A percentile compares a stretch with the other conserved stretches of the same genome.
Evolutionary conservation across 1,140 invertebrate species (phyloP).

Genomic region (Globodera ellingtonae): DNA sequence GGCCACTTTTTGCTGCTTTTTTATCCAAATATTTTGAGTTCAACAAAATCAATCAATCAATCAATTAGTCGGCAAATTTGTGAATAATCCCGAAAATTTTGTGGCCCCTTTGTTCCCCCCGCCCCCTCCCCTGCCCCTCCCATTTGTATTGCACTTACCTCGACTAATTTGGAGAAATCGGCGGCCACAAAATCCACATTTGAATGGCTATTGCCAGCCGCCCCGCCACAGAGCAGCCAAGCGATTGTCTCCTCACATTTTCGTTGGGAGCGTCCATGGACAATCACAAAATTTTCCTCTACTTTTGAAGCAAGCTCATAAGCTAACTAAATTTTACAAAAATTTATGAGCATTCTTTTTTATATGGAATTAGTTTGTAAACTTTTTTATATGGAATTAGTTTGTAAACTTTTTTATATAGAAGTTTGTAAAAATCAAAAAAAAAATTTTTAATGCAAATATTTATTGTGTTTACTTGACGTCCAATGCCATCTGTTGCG

Average conservation of each 20-base stretch:
- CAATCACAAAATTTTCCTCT: slow-evolving; percentile 50
- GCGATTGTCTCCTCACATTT: slow-evolving; percentile 45
- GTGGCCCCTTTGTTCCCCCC: too few species aligned
- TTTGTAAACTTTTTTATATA: too few species aligned
- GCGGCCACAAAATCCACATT: slow-evolving; percentile 47
- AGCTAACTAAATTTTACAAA: slow-evolving; percentile 28
- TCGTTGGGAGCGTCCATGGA: slow-evolving; percentile 36
- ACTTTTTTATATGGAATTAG: too few species aligned
- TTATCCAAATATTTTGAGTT: too few species aligned
- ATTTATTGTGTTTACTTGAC: background rate
- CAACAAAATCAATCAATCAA: too few species aligned
- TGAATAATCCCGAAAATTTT: too few species aligned
- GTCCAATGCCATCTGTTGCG: background rate
- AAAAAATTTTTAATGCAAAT: background rate
- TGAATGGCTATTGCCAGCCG: background rate
- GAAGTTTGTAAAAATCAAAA: background rate
- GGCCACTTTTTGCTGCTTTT: too few species aligned
- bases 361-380: too few species aligned
- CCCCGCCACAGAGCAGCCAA: slow-evolving; percentile 22
- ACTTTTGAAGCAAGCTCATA: slow-evolving; percentile 34
- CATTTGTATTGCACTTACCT: slow-evolving; percentile 22
- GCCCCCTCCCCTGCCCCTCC: too few species aligned
- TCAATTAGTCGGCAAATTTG: too few species aligned
- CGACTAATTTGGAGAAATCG: slow-evolving; percentile 42
- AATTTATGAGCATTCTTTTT: background rate